Percentiles rank a stretch among this genome's conserved stretches.
Conservation (phyloP, 2,797 vertebrate species). For the Poeciliopsis presidionis region DNA sequence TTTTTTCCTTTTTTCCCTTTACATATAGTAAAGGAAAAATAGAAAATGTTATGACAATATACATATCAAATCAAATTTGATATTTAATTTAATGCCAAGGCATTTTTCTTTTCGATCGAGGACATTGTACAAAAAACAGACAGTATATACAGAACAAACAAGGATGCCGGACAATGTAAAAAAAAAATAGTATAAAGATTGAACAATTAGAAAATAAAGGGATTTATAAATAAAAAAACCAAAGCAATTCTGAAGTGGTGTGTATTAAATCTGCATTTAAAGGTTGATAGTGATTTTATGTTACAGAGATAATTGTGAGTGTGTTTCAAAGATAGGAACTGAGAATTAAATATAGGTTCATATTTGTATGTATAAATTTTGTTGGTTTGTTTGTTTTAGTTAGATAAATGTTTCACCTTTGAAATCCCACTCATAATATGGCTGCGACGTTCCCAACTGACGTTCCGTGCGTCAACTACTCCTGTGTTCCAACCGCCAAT, state of each 20-base stretch:
- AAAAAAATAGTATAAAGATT: no score
- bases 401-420: not conserved
- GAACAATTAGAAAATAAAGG: no score
- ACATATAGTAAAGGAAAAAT: not conserved
- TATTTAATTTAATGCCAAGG: not conserved
- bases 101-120: not conserved
- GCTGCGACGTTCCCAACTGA: not conserved
- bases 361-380: not conserved
- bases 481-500: constrained; percentile 65
- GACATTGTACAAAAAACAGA: not conserved
- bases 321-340: not conserved
- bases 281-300: no score
- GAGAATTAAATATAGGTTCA: not conserved
- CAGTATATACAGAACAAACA: not conserved
- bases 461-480: constrained; percentile 2
- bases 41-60: not conserved
- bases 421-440: not conserved
- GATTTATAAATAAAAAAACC: no score
- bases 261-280: no score
- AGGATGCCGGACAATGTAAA: not conserved
- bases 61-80: not conserved
- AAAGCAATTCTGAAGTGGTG: no score
- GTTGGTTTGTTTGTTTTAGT: not conserved
- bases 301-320: no score
- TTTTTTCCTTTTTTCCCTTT: no score